A percentile compares a stretch with the other conserved stretches of the same genome.
Conservation (phyloP, 2,888 invertebrate species). For the Pinctada fucata region DNA sequence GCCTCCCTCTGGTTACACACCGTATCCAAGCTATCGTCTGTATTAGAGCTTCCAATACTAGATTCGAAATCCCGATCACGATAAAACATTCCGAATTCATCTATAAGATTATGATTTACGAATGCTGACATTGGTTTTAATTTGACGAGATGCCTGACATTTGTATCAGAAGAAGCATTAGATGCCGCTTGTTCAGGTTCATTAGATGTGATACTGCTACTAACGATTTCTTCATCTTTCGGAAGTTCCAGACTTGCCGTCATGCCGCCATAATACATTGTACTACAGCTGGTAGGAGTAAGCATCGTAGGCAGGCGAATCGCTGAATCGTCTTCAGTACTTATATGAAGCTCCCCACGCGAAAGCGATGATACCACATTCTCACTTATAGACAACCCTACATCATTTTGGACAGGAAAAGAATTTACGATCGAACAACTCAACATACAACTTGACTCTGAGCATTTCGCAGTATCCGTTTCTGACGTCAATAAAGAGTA, state of each 20-base stretch:
- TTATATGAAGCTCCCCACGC: neutral
- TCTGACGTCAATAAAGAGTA: no score
- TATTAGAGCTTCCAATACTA: constrained; percentile 16
- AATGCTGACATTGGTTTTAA: neutral
- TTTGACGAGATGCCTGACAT: neutral
- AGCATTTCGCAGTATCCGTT: no score
- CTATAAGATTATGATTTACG: neutral
- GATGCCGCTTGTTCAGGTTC: neutral
- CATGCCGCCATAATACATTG: neutral
- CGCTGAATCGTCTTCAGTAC: neutral
- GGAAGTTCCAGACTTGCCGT: neutral
- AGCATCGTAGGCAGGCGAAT: neutral
- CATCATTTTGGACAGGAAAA: no score
- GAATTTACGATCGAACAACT: no score
- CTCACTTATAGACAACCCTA: no score
- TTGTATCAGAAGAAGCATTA: neutral
- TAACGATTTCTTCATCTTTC: neutral
- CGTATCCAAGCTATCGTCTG: constrained; percentile 15
- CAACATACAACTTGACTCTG: no score
- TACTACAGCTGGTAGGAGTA: neutral
- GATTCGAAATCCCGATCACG: constrained; percentile 11
- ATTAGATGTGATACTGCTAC: neutral
- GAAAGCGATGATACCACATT: no score
- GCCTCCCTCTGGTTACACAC: neutral
- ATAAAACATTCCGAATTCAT: neutral